Evolutionary conservation across 2,888 invertebrate species (phyloP), one percentile per base, ranked within the genome.

Genomic region (Eubasilissa splendida): DNA sequence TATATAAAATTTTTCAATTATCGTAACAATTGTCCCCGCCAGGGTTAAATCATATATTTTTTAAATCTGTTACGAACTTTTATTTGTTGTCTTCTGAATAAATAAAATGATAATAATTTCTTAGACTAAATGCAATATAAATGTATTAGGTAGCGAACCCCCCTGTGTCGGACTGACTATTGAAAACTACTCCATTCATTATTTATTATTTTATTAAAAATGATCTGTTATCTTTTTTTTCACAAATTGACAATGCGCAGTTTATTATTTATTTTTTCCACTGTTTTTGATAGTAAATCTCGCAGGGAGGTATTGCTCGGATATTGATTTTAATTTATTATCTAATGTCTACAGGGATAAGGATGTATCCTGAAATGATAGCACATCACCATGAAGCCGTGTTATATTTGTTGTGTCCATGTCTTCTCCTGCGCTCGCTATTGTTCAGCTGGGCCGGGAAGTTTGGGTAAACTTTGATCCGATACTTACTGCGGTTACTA

Each of bases 401-500:
- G 63, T 63, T 33, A 63, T 63, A 63, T 63, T 63, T 63, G 63
- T 63, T 63, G 63, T 63, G 63, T 63, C 63, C 50, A 53, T 70
- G 14, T 70, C 52, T 70, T 70, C n/a, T 70, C 68, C 73, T 56
- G 7, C 42, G 14, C 60, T 75, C 75, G 50, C 75, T 75, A 75
- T 59, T 75, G 60, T 74, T 71, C 56, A 54, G 31, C 68, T 50
- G 22, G 53, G 59, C 56, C n/a, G 74, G 50, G 74, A 33, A 53
- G 14, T 73, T 11, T 73, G 53, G 77, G 65, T 80, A 81, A 78
- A 76, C 59, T 79, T 42, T 42, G 42, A 42, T 42, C 42, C 42
- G 56, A 78, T 81, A 42, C 73, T 79, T 59, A 75, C 70, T 75
- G 78, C 75, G 71, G 82, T 78, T 63, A 31, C 59, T 71, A 66